Evolutionary conservation across 1,140 invertebrate genomes (phyloP).

Genomic region (Pseudomyrmex concolor): DNA sequence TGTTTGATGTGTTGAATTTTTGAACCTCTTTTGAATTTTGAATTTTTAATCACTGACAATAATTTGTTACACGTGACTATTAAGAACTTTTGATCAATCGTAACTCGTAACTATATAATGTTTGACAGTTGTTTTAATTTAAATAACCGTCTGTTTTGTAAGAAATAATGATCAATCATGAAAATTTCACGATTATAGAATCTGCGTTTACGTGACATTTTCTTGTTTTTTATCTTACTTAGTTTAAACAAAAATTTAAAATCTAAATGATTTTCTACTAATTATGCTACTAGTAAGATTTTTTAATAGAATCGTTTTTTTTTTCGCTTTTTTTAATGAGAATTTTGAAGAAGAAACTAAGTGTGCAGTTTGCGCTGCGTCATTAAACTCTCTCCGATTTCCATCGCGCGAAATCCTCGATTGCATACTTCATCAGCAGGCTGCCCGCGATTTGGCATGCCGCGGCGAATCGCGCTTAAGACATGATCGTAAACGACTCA

Average conservation of each 20-base stretch:
- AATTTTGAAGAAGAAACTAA: too few relatives aligned
- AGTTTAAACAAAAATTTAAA: too few relatives aligned
- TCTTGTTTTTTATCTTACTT: too few relatives aligned
- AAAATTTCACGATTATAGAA: background rate
- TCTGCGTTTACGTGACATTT: too few relatives aligned
- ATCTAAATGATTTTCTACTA: too few relatives aligned
- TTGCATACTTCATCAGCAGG: constrained; percentile 29
- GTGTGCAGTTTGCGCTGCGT: background rate
- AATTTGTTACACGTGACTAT: background rate
- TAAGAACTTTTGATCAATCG: background rate
- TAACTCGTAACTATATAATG: constrained; percentile 2
- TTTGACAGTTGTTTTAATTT: constrained; percentile 26
- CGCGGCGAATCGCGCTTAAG: constrained; percentile 40
- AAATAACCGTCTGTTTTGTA: background rate
- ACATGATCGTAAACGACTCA: constrained; percentile 30
- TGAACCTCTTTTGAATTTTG: background rate
- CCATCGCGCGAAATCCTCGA: constrained; percentile 28
- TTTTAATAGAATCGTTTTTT: too few relatives aligned
- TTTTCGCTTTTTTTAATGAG: too few relatives aligned
- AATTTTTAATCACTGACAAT: constrained; percentile 6
- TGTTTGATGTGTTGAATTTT: background rate
- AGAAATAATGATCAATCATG: background rate
- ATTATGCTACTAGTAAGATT: too few relatives aligned
- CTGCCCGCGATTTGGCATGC: constrained; percentile 46
- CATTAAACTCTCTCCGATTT: constrained; percentile 30